Conservation (phyloP, 1,140 invertebrate species). For the Drepana arcuata region DNA sequence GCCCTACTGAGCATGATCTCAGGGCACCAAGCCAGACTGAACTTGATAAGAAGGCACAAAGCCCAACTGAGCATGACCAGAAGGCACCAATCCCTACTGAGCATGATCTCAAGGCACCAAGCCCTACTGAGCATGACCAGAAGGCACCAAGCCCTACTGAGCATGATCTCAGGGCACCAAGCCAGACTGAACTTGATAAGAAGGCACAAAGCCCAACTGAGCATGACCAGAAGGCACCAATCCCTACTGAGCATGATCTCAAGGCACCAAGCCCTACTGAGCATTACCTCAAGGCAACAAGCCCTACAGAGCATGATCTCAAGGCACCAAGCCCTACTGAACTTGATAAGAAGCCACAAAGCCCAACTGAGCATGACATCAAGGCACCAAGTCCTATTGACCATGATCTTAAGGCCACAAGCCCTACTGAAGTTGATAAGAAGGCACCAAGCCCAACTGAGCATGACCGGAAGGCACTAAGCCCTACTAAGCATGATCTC, state of each 20-base stretch:
- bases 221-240: background rate
- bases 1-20: too few species aligned
- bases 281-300: background rate
- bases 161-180: background rate
- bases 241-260: background rate
- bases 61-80: background rate
- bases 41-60: background rate
- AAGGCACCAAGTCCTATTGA: background rate
- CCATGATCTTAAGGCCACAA: too few species aligned
- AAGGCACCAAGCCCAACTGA: constrained; percentile 3
- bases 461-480: constrained; percentile 2
- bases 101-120: background rate
- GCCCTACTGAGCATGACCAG: background rate
- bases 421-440: too few species aligned
- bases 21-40: too few species aligned
- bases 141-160: background rate
- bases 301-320: background rate
- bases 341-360: background rate
- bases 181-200: background rate
- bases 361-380: background rate
- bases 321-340: constrained; percentile 6
- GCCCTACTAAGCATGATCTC: background rate
- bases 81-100: background rate
- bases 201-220: background rate
- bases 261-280: background rate